These are phyloP conservation scores for Monopis laevigella DNA, from an alignment of 2,888 invertebrate species.

Conservation along the genomic window DNA sequence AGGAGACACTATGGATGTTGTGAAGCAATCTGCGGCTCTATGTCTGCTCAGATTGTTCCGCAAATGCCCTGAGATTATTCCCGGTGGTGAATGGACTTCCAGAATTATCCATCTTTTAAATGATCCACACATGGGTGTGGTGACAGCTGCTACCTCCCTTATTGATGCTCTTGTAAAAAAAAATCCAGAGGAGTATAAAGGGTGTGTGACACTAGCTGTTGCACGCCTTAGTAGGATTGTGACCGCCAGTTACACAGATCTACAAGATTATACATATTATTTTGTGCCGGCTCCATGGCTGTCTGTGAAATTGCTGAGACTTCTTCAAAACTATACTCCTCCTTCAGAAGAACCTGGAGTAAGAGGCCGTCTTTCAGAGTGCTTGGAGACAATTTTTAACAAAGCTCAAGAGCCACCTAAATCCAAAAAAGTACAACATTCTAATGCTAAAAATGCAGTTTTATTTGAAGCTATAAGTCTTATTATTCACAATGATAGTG, in stretches of 20 bases:
- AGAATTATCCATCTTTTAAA: constrained; percentile 98
- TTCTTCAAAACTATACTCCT: constrained; percentile 98
- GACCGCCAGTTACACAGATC: constrained; percentile 97
- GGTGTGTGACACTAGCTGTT: constrained; percentile 97
- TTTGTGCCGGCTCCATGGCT: constrained; percentile 99
- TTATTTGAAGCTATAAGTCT: constrained; percentile 99
- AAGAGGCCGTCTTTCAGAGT: constrained; percentile 94
- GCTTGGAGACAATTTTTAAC: constrained; percentile 96
- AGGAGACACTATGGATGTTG: constrained; percentile 99
- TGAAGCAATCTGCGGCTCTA: constrained; percentile 98
- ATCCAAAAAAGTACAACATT: constrained; percentile 99
- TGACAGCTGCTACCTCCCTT: constrained; percentile 97
- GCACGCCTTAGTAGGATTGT: constrained; percentile 97
- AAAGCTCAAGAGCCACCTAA: constrained; percentile 99
- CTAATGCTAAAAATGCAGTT: constrained; percentile 99
- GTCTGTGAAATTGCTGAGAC: constrained; percentile 93
- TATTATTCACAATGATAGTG: constrained; percentile 99
- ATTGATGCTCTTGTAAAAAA: constrained; percentile 98
- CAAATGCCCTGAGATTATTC: constrained; percentile 95
- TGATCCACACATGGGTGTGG: constrained; percentile 99
- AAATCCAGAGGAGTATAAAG: constrained; percentile 99
- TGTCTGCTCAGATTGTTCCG: constrained; percentile 94
- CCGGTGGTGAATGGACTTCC: constrained; percentile 98
- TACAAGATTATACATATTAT: constrained; percentile 99
- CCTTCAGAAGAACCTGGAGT: constrained; percentile 97